Base-by-base conservation (phyloP, 2,113 vertebrate genomes). In the Balaeniceps rex region DNA sequence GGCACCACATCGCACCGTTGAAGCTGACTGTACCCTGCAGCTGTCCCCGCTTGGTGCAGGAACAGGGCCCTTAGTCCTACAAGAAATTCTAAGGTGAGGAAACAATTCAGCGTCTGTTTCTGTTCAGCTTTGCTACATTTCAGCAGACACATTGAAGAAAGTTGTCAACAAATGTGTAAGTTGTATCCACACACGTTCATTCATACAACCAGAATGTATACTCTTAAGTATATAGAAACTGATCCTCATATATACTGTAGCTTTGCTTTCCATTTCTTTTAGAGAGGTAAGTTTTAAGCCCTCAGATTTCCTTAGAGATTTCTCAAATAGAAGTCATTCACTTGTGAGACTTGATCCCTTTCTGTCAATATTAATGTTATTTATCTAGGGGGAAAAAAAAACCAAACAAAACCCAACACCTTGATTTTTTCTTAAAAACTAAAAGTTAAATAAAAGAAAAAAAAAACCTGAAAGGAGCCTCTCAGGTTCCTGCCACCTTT, bases 351-450 rank as follows among this genome's bases (percentile, higher is more conserved):
- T 47, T 54, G 9, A 68, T 71, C 13, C 10, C 14, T 49, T 86
- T 89, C 61, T 47, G 36, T 47, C 9, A 47, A 33, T 28, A 22
- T 51, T 64, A 51, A n/a, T 38, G 26, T 11, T 61, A 11, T 71
- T 82, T 75, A 40, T n/a, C 17, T 33, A 25, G 47, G 47, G 49
- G 49, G 49, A 42, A 42, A 42, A 42, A 42, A 47, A 47, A 52
- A 15, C 0, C 3, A 54, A 52, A 17, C 3, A 42, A 86, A 86
- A 47, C 9, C 0, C 22, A 51, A 0, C 7, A 34, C 2, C 4
- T 42, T 21, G 9, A 10, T 52, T 84, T 90, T 92, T 51, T 55
- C 52, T 60, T 68, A 58, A 57, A 77, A 91, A 36, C 3, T 17
- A 7, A 2, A 83, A 81, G 3, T 80, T 64, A 49, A n/a, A n/a